Evolutionary conservation across 2,113 vertebrate genomes (phyloP).

Genomic region (Typhlomys cinereus): DNA sequence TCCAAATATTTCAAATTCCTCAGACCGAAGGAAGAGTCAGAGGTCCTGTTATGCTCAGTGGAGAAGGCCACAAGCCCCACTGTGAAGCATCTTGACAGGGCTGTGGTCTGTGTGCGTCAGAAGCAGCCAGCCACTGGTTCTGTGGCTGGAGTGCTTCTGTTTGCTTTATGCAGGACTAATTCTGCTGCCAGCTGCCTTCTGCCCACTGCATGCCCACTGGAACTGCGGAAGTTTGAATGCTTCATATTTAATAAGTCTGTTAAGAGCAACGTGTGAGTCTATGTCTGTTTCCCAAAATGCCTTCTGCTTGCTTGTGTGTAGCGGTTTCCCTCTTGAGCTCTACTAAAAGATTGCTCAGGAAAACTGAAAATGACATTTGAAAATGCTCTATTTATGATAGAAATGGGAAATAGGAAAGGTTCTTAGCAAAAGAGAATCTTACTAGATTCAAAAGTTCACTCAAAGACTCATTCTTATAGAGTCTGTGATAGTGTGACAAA

Average conservation of each 20-base stretch:
- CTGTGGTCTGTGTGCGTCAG: not conserved
- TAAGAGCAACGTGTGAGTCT: not conserved
- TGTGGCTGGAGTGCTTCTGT: not conserved
- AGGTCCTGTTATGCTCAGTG: not conserved
- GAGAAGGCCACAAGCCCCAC: not conserved
- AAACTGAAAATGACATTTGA: conserved; percentile 16
- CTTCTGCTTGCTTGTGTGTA: conserved; percentile 38
- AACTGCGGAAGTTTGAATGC: not conserved
- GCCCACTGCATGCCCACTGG: not conserved
- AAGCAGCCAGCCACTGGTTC: not conserved
- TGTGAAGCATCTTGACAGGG: not conserved
- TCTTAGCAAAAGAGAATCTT: too few species aligned
- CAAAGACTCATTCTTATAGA: not conserved
- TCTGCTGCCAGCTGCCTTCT: not conserved
- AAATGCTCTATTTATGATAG: not conserved
- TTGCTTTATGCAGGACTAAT: not conserved
- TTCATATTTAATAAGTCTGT: not conserved
- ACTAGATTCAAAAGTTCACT: too few species aligned
- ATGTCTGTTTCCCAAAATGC: not conserved
- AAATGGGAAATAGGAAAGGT: not conserved
- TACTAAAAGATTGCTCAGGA: conserved; percentile 24
- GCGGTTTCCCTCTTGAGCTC: not conserved
- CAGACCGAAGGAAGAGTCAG: not conserved
- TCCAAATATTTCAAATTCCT: not conserved
- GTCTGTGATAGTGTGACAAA: not conserved